phyloP scores from a whole-genome alignment of 2,888 invertebrate genomes.

The Baccha elongata region DNA sequence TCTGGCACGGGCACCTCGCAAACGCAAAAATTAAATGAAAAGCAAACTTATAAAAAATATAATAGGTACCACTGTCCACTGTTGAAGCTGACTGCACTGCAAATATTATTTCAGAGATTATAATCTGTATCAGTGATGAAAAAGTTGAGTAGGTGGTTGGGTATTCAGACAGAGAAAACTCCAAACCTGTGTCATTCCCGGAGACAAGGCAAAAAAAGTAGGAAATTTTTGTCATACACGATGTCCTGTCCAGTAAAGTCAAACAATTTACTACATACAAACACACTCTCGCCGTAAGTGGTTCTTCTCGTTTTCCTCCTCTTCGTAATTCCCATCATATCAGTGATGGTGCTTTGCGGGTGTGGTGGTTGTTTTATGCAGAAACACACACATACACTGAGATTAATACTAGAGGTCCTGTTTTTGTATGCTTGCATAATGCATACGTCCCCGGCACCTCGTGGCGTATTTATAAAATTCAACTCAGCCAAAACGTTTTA shows the following conservation, averaged over 20 bases:
- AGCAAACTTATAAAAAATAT: not conserved
- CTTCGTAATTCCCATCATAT: constrained; percentile 1
- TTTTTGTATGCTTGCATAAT: constrained; percentile 65
- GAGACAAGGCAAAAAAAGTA: constrained; percentile 12
- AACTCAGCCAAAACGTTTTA: constrained; percentile 59
- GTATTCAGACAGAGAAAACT: constrained; percentile 18
- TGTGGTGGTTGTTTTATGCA: constrained; percentile 56
- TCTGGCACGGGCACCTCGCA: not conserved
- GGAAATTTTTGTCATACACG: constrained; percentile 57
- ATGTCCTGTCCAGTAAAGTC: constrained; percentile 66
- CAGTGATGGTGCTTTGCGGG: constrained; percentile 21
- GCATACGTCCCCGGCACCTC: no score
- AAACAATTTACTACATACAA: constrained; percentile 65
- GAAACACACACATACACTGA: constrained; percentile 54
- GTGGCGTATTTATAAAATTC: constrained; percentile 58
- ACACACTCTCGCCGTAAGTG: constrained; percentile 21
- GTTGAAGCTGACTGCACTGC: constrained; percentile 39
- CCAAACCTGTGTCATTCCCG: not conserved
- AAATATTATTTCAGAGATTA: constrained; percentile 71
- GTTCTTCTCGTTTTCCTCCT: constrained; percentile 12
- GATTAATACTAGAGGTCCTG: constrained; percentile 55
- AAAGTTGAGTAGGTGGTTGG: constrained; percentile 23
- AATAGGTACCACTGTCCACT: constrained; percentile 23
- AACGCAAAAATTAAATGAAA: constrained; percentile 12
- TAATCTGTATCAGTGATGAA: constrained; percentile 57